Evolutionary conservation across 2,797 vertebrate species (phyloP), one percentile per base, ranked within the genome.

Genomic region (Iguana delicatissima): DNA sequence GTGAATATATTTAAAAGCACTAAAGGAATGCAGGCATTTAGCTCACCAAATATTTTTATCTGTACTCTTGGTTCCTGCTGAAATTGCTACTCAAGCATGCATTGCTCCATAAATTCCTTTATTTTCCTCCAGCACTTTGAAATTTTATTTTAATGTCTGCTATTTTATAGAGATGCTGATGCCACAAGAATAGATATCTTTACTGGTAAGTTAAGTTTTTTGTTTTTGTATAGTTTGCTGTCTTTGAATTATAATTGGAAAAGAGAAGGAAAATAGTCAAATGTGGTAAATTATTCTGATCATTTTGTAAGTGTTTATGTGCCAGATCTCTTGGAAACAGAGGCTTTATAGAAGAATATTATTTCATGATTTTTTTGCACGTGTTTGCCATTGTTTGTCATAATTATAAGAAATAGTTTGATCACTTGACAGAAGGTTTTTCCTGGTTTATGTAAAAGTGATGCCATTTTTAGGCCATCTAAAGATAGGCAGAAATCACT

Each of bases 111-210:
- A 55, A 8, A 24, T 86, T 93, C 0, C 1, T 94, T 94, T 35
- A 83, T 85, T 76, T 93, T 46, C 52, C 6, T 81, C 91, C 55
- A 32, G 86, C 0, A 16, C 89, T 93, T 95, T 73, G 67, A 79
- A 85, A 93, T 55, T 74, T 94, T 76, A 79, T 83, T 92, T 93
- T 69, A 85, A 50, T 59, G 92, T 95, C 93, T 92, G 59, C 95
- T 97, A 64, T 94, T 96, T 97, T 96, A 64, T 97, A 99, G 99
- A 97, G 99, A 99, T 97, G 99, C 99, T 89, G 98, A 98, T 97
- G 99, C 99, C 89, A 99, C 99, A 0, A 98, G 98, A 96, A 99
- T 99, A 96, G 99, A 99, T 96, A 99, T 99, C 96, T 99, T 98
- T 95, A 98, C 98, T 97, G 99, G 99, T 99, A 98, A 94, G 95